phyloP scores from a whole-genome alignment of 2,113 vertebrate species.

The Prinia subflava region DNA sequence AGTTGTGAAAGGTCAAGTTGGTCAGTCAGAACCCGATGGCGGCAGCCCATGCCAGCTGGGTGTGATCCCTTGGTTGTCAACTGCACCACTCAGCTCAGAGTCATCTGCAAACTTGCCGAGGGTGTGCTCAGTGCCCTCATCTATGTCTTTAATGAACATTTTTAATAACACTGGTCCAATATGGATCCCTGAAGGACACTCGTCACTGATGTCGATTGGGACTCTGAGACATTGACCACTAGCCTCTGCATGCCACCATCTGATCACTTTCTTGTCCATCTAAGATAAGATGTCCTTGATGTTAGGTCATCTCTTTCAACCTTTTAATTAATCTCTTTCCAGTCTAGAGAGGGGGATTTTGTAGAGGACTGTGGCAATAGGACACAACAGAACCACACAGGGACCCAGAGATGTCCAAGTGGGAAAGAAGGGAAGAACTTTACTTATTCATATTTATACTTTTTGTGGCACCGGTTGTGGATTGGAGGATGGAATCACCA shows the following conservation, averaged over 20 bases:
- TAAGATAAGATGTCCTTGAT: background rate
- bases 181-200: background rate
- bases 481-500: too few relatives aligned
- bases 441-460: too few relatives aligned
- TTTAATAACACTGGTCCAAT: background rate
- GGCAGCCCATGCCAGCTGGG: background rate
- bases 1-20: background rate
- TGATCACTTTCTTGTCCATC: background rate
- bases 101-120: background rate
- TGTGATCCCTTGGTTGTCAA: background rate
- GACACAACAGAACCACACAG: too few relatives aligned
- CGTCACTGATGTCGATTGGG: rapidly evolving
- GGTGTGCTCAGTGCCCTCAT: background rate
- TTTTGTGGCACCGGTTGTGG: too few relatives aligned
- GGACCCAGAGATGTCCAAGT: too few relatives aligned
- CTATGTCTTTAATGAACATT: background rate
- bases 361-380: too few relatives aligned
- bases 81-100: background rate
- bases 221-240: background rate
- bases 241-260: background rate
- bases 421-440: too few relatives aligned
- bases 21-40: background rate
- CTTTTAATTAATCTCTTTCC: background rate
- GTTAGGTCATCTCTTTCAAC: too few relatives aligned
- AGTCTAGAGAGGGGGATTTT: background rate